A percentile compares a stretch with the other conserved stretches of the same genome.
Conservation (phyloP, 2,797 vertebrate genomes). For the Dicrostonyx torquatus region DNA sequence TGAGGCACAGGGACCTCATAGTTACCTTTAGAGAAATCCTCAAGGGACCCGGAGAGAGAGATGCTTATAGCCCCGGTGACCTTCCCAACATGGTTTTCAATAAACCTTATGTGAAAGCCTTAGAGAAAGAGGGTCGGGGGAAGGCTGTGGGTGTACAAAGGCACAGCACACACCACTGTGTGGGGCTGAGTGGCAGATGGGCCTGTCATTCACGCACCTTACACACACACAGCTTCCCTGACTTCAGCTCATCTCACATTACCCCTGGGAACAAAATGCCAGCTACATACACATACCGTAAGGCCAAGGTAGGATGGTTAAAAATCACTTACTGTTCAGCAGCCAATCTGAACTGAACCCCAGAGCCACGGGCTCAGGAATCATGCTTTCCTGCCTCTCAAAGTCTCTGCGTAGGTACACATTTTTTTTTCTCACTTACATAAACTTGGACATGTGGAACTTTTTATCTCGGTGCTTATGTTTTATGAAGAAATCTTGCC, state of each 20-base stretch:
- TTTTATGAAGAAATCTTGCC: background rate
- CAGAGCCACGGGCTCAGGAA: background rate
- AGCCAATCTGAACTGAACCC: background rate
- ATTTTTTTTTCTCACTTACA: background rate
- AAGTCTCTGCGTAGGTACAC: background rate
- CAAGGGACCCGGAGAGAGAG: background rate
- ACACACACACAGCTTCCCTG: background rate
- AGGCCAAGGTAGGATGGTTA: background rate
- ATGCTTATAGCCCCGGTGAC: background rate
- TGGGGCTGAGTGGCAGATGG: background rate
- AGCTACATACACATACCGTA: background rate
- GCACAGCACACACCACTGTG: no score
- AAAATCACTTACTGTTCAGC: background rate
- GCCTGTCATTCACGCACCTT: background rate
- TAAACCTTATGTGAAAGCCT: background rate
- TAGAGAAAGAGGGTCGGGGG: background rate
- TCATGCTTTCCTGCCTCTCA: background rate
- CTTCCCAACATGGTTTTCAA: conserved; percentile 14
- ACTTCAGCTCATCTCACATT: background rate
- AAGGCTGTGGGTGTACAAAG: background rate
- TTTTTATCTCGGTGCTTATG: conserved; percentile 28
- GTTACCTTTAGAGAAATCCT: background rate
- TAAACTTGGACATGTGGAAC: background rate
- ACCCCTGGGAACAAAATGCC: background rate
- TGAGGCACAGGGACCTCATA: background rate